These are phyloP conservation scores for Anseranas semipalmata DNA, from an alignment of 2,113 vertebrate genomes.

Conservation along the genomic window DNA sequence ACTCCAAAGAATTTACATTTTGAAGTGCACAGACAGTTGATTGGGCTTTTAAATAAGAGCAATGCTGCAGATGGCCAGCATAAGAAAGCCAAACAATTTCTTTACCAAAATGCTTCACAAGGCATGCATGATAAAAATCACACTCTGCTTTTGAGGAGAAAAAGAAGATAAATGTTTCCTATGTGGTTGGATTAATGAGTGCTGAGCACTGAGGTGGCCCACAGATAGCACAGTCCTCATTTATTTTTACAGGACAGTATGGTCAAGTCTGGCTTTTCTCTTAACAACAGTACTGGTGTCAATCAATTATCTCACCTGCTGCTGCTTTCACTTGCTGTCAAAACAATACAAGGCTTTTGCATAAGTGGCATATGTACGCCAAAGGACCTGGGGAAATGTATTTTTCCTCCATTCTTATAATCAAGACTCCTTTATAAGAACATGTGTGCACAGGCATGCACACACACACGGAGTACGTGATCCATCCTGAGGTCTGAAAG, in stretches of 20 bases:
- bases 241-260: constrained; percentile 40
- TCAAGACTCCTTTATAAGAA: background rate
- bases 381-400: background rate
- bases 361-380: background rate
- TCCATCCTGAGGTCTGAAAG: fast-evolving
- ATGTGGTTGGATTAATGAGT: background rate
- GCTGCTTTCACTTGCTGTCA: constrained; percentile 2
- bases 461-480: background rate
- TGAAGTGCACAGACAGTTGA: background rate
- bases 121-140: constrained; percentile 4
- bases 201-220: background rate
- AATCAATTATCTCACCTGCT: constrained; percentile 42
- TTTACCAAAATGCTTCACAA: constrained; percentile 20
- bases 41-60: background rate
- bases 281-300: background rate
- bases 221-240: constrained; percentile 8
- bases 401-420: background rate
- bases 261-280: constrained; percentile 36
- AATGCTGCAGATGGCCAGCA: background rate
- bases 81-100: background rate
- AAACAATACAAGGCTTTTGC: background rate
- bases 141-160: constrained; percentile 7
- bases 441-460: background rate
- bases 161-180: constrained; percentile 49
- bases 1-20: background rate